Base-by-base conservation (phyloP, 2,888 invertebrate genomes). In the Stomorhina lunata region DNA sequence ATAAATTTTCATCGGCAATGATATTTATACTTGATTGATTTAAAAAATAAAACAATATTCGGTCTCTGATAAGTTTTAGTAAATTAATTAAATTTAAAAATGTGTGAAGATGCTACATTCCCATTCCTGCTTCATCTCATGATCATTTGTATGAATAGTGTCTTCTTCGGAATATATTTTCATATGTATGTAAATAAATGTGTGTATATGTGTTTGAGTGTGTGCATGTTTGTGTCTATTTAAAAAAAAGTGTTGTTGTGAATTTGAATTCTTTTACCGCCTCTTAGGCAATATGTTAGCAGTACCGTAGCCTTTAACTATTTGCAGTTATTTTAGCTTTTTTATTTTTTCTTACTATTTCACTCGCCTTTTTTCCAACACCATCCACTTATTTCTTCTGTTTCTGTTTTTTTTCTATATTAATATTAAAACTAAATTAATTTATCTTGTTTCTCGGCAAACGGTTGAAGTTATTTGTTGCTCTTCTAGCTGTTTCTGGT, bases 251-350 rank as follows among this genome's bases (percentile, higher is more conserved):
- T 84, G 76, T 80, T 40, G 73, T 55, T 81, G 78, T 85, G 53
- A 76, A 69, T 86, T 72, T 83, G 85, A 83, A 85, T 82, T 61
- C 80, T 59, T 65, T 43, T 75, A 7, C 66, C 29, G 71, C 75
- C 79, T 75, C 75, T 82, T 66, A 76, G 82, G 75, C 79, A 76
- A 79, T 81, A 81, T 81, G 76, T 69, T 77, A 77, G 37, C 73
- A 81, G 65, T 69, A 73, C 72, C 76, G 61, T 72, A 68, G 71
- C 65, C 73, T 22, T 15, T 78, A 55, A 59, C 69, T 59, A 79
- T 79, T 66, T 82, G 69, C 75, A 72, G 79, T 75, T 69, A 66
- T 75, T 59, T 77, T 29, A 43, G 68, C 34, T 45, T 2, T 6
- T 63, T 40, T 15, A 57, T 27, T 40, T 25, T 55, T 29, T 40